Conservation (phyloP, 2,113 vertebrate species). For the Corydoras sp. region DNA sequence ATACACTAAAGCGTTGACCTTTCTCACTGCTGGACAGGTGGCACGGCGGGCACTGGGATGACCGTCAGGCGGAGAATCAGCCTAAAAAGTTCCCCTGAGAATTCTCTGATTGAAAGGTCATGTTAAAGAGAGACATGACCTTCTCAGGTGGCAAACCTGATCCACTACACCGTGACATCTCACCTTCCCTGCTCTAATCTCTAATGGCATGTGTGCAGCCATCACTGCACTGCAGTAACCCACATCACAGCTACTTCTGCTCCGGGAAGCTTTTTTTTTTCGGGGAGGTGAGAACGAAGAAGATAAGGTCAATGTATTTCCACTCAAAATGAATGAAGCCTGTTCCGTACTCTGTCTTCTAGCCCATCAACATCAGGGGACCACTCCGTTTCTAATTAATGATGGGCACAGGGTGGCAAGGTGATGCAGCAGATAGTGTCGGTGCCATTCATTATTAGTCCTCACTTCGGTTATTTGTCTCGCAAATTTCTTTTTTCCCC, state of each 20-base stretch:
- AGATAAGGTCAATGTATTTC: slow-evolving; percentile 21
- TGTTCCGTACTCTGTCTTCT: slow-evolving; percentile 24
- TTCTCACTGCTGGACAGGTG: slow-evolving; percentile 12
- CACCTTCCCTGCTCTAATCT: slow-evolving; percentile 7
- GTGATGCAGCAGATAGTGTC: too few relatives aligned
- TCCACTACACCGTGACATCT: slow-evolving; percentile 2
- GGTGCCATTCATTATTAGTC: too few relatives aligned
- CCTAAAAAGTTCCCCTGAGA: slow-evolving; percentile 12
- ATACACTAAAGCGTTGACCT: slow-evolving; percentile 27
- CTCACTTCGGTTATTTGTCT: too few relatives aligned
- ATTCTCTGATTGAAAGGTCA: not conserved
- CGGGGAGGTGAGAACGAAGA: not conserved
- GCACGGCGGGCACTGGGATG: slow-evolving; percentile 5
- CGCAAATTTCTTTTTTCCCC: too few relatives aligned
- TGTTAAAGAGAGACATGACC: slow-evolving; percentile 8
- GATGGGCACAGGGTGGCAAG: too few relatives aligned
- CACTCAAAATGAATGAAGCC: slow-evolving; percentile 29
- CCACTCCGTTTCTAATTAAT: too few relatives aligned
- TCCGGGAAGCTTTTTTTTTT: too few relatives aligned
- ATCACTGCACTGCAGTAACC: not conserved
- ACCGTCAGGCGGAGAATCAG: slow-evolving; percentile 16
- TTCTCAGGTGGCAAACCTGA: slow-evolving; percentile 3
- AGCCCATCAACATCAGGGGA: too few relatives aligned
- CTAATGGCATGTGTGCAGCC: not conserved
- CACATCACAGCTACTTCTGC: too few relatives aligned